phyloP scores from a whole-genome alignment of 2,888 invertebrate species.

The Oscheius onirici region DNA sequence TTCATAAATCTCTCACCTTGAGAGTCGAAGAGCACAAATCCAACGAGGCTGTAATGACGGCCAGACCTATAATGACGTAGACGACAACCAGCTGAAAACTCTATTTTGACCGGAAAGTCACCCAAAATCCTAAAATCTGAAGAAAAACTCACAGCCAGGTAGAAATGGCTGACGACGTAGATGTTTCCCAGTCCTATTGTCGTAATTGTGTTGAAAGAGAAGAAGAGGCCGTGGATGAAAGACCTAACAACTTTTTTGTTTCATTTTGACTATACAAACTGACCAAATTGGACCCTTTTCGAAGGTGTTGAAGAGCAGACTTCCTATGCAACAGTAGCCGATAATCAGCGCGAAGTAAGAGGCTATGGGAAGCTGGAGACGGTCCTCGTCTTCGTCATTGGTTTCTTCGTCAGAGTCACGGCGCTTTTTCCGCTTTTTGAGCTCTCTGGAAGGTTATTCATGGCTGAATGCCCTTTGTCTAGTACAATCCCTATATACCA shows the following conservation, averaged over 20 bases:
- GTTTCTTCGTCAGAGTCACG: conserved; percentile 50
- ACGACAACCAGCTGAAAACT: conserved; percentile 66
- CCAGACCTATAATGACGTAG: conserved; percentile 71
- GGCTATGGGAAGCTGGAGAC: conserved; percentile 71
- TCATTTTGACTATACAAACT: background rate
- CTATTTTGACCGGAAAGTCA: background rate
- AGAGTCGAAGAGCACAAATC: conserved; percentile 71
- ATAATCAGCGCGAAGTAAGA: conserved; percentile 71
- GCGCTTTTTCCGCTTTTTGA: conserved; percentile 54
- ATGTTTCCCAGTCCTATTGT: conserved; percentile 72
- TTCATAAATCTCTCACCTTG: too few relatives aligned
- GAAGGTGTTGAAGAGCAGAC: conserved; percentile 67
- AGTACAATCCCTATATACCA: too few relatives aligned
- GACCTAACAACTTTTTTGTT: conserved; percentile 57
- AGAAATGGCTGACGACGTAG: conserved; percentile 64
- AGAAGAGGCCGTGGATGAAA: conserved; percentile 71
- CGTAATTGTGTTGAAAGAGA: conserved; percentile 72
- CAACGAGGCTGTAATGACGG: conserved; percentile 71
- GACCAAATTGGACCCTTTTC: conserved; percentile 70
- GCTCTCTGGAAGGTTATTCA: conserved; percentile 62
- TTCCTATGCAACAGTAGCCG: conserved; percentile 71
- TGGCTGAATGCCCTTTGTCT: too few relatives aligned
- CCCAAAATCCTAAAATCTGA: background rate
- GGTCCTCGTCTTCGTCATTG: conserved; percentile 58
- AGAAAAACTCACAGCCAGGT: conserved; percentile 52